Evolutionary conservation across 2,113 vertebrate species (phyloP).

Genomic region (Oreotragus oreotragus): DNA sequence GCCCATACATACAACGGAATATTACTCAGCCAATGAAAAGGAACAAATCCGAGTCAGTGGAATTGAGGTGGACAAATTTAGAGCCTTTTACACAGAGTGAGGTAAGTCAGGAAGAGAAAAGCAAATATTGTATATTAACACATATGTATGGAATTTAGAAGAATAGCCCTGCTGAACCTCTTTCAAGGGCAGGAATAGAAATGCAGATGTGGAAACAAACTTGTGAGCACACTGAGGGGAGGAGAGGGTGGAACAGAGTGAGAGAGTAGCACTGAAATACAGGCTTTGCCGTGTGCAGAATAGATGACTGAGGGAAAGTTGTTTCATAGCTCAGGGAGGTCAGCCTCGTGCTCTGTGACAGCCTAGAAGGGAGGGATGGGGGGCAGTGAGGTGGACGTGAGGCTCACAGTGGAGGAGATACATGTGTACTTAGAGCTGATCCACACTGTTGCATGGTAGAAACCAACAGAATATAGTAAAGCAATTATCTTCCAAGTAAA

Average conservation of each 20-base stretch:
- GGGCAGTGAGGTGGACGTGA: not conserved
- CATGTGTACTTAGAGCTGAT: not conserved
- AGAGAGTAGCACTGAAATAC: not conserved
- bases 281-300: not conserved
- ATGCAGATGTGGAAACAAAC: not conserved
- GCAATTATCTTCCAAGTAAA: not conserved
- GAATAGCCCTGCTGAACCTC: not conserved
- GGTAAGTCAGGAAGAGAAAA: not conserved
- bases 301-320: not conserved
- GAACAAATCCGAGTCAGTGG: not conserved
- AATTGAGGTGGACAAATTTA: not conserved
- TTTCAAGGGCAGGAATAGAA: not conserved
- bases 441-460: not conserved
- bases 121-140: not conserved
- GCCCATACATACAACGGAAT: fast-evolving
- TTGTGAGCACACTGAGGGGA: not conserved
- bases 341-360: not conserved
- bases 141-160: not conserved
- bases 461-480: not conserved
- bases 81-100: not conserved
- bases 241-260: not conserved
- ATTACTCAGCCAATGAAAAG: not conserved
- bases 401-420: not conserved
- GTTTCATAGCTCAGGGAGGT: not conserved
- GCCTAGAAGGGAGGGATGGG: not conserved